Conservation (phyloP, 2,113 vertebrate species). For the Poeciliopsis turrubarensis region DNA sequence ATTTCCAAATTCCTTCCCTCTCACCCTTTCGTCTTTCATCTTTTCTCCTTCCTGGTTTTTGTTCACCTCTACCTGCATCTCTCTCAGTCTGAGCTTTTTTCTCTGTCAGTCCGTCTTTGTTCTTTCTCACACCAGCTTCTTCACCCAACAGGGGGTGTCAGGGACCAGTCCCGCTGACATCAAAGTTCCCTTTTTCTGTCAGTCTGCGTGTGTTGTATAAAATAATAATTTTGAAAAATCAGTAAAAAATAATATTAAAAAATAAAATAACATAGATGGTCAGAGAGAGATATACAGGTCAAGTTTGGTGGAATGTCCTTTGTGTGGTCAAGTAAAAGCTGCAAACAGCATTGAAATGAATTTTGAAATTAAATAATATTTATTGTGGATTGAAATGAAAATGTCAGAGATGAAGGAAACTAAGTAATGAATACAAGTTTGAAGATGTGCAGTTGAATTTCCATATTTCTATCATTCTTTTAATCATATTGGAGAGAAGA, state of each 20-base stretch:
- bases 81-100: slow-evolving; percentile 9
- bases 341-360: not conserved
- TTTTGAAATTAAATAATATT: not conserved
- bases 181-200: slow-evolving; percentile 32
- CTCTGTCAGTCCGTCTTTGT: slow-evolving; percentile 39
- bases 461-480: not conserved
- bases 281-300: slow-evolving; percentile 1
- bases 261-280: not conserved
- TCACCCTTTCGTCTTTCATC: not conserved
- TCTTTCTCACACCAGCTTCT: slow-evolving; percentile 40
- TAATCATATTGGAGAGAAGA: not conserved
- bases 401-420: not conserved
- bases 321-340: not conserved
- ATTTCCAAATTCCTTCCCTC: not conserved
- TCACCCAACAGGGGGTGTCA: slow-evolving; percentile 40
- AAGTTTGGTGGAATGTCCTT: not conserved
- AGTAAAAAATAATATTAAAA: not conserved
- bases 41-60: not conserved
- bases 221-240: not conserved
- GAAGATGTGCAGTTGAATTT: not conserved
- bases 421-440: no score
- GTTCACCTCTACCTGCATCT: slow-evolving; percentile 16
- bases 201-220: not conserved
- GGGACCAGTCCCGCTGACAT: slow-evolving; percentile 46
- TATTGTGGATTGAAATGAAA: not conserved